A percentile compares a stretch with the other conserved stretches of the same genome.
Conservation (phyloP, 2,888 invertebrate species). For the Pogonocherus hispidulus region DNA sequence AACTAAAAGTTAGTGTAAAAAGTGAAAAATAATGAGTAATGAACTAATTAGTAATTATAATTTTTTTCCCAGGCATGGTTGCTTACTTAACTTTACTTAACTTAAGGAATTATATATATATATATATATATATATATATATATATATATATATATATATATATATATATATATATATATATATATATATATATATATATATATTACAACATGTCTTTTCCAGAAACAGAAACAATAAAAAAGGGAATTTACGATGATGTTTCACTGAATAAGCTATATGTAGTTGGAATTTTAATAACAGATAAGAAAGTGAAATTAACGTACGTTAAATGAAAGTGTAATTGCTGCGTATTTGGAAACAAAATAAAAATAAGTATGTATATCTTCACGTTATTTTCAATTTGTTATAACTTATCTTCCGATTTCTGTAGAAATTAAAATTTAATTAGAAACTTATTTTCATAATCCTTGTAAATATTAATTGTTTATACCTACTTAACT, state of each 20-base stretch:
- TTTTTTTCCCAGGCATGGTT: no score
- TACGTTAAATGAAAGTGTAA: conserved; percentile 20
- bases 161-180: no score
- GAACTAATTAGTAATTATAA: no score
- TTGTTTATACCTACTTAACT: background rate
- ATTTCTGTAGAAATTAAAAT: conserved; percentile 5
- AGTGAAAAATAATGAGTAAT: no score
- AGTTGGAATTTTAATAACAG: conserved; percentile 7
- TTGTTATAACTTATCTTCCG: conserved; percentile 8
- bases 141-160: no score
- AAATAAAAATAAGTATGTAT: background rate
- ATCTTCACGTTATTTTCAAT: background rate
- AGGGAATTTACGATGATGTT: background rate
- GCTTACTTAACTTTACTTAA: no score
- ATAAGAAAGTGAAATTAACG: conserved; percentile 24
- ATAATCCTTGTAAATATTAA: background rate
- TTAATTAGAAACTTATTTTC: conserved; percentile 1
- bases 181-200: no score
- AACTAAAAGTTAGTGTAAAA: no score
- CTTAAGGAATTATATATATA: no score
- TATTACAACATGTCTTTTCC: no score
- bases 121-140: no score
- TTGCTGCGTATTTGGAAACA: conserved; percentile 12
- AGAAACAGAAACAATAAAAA: background rate
- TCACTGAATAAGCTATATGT: background rate